phyloP scores from a whole-genome alignment of 2,888 invertebrate genomes.

The Acrocyrtus sp. region DNA sequence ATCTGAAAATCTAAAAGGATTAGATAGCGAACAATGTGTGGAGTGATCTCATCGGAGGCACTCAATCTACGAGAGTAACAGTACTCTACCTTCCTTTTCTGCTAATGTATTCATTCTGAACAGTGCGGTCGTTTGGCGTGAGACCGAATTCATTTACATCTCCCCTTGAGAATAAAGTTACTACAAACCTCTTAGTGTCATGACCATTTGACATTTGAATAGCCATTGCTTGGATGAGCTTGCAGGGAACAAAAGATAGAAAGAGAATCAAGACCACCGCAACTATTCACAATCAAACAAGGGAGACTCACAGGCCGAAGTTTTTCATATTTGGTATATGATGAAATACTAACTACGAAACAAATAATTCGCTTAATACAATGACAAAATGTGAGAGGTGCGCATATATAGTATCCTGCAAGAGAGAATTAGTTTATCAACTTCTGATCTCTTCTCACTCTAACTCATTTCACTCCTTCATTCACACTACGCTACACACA shows the following conservation, averaged over 20 bases:
- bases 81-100: neutral
- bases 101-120: too few relatives aligned
- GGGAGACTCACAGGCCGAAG: neutral
- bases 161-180: conserved; percentile 44
- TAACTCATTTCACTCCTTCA: conserved; percentile 29
- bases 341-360: too few relatives aligned
- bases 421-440: conserved; percentile 30
- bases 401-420: too few relatives aligned
- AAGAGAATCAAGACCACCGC: conserved; percentile 16
- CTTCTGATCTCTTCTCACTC: conserved; percentile 16
- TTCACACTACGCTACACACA: conserved; percentile 23
- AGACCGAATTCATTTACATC: conserved; percentile 40
- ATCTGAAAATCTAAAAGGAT: too few relatives aligned
- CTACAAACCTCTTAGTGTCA: conserved; percentile 53
- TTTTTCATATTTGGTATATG: neutral
- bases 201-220: conserved; percentile 53
- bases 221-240: conserved; percentile 36
- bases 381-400: conserved; percentile 21
- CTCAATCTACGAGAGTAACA: conserved; percentile 1
- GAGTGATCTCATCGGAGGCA: neutral
- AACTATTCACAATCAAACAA: conserved; percentile 16
- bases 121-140: too few relatives aligned
- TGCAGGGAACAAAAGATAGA: neutral
- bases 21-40: too few relatives aligned
- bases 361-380: too few relatives aligned